These are phyloP conservation scores for Desoria tigrina DNA, from an alignment of 2,888 invertebrate genomes.

Conservation along the genomic window DNA sequence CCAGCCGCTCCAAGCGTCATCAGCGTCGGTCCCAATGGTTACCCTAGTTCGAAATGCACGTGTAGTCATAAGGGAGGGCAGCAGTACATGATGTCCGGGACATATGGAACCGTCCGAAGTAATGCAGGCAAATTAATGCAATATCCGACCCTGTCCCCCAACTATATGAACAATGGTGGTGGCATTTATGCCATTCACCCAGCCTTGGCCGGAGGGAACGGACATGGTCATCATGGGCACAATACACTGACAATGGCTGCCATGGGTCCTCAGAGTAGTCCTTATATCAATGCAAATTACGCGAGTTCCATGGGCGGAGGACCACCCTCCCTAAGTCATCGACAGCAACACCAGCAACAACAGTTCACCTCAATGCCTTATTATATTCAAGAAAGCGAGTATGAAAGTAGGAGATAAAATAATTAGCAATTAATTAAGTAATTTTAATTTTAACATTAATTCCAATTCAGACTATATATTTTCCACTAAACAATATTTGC, in stretches of 20 bases:
- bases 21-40: conserved; percentile 43
- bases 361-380: conserved; percentile 51
- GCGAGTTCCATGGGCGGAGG: conserved; percentile 38
- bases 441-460: no score
- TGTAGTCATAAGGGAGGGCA: conserved; percentile 52
- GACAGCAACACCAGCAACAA: conserved; percentile 16
- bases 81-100: conserved; percentile 30
- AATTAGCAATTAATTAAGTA: neutral
- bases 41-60: conserved; percentile 54
- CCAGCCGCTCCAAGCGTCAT: conserved; percentile 54
- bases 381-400: conserved; percentile 50
- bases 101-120: conserved; percentile 30
- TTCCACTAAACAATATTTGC: no score
- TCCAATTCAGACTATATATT: no score
- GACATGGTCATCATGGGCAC: conserved; percentile 31
- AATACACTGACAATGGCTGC: conserved; percentile 35
- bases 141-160: conserved; percentile 30
- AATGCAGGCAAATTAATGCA: conserved; percentile 33
- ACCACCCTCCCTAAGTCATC: conserved; percentile 34
- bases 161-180: conserved; percentile 26
- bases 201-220: neutral
- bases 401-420: conserved; percentile 45
- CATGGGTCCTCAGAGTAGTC: conserved; percentile 38
- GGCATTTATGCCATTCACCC: conserved; percentile 45
- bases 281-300: conserved; percentile 37